These are phyloP conservation scores for Chironomus tentans DNA, from an alignment of 2,888 invertebrate species.

Conservation along the genomic window DNA sequence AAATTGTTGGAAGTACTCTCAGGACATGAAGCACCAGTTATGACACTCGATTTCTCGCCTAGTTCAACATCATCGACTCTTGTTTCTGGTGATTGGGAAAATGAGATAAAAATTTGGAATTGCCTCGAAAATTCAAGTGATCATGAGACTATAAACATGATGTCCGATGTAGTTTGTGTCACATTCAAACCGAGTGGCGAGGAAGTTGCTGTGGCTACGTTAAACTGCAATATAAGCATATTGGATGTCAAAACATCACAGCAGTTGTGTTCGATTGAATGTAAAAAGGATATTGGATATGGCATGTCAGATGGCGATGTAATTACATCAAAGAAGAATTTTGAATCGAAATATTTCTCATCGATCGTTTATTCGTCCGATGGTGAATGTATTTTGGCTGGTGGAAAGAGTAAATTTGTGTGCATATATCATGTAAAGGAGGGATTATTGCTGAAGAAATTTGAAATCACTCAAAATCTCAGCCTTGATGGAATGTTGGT, in stretches of 20 bases:
- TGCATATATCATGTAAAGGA: conserved; percentile 87
- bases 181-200: conserved; percentile 83
- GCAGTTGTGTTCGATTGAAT: conserved; percentile 76
- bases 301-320: conserved; percentile 75
- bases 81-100: conserved; percentile 92
- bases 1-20: conserved; percentile 79
- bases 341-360: conserved; percentile 80
- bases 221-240: conserved; percentile 77
- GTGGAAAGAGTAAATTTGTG: conserved; percentile 87
- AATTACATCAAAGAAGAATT: conserved; percentile 74
- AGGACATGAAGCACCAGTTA: conserved; percentile 91
- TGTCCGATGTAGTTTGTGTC: conserved; percentile 74
- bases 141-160: conserved; percentile 70
- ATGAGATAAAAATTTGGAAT: conserved; percentile 85
- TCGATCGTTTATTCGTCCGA: conserved; percentile 90
- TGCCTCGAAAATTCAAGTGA: conserved; percentile 71
- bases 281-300: conserved; percentile 79
- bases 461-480: conserved; percentile 86
- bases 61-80: conserved; percentile 60
- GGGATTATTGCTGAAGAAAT: conserved; percentile 78
- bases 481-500: conserved; percentile 86
- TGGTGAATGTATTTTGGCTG: conserved; percentile 81
- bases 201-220: conserved; percentile 85
- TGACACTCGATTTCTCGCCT: conserved; percentile 72
- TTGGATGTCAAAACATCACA: conserved; percentile 62